Evolutionary conservation across 2,797 vertebrate genomes (phyloP).

Genomic region (Pempheris klunzingeri): DNA sequence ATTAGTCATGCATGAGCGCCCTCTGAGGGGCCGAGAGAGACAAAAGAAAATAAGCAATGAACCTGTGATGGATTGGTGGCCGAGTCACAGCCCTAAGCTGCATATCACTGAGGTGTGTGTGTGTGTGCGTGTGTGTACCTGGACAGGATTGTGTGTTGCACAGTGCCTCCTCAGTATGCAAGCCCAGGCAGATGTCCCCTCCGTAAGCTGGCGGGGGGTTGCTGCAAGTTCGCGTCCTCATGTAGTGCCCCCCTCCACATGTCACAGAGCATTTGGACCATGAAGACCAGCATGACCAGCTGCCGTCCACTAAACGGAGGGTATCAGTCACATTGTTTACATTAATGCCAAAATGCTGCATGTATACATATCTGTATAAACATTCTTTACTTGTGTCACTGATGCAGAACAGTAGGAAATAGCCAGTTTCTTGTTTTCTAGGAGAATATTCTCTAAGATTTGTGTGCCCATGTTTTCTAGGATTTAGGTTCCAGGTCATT

Average conservation of each 20-base stretch:
- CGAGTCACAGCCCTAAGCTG: slow-evolving; percentile 38
- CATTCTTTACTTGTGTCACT: not conserved
- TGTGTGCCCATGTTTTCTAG: slow-evolving; percentile 20
- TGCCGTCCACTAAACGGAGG: slow-evolving; percentile 90
- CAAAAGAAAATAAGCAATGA: slow-evolving; percentile 60
- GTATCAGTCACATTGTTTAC: slow-evolving; percentile 14
- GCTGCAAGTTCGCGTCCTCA: slow-evolving; percentile 95
- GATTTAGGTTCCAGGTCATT: slow-evolving; percentile 51
- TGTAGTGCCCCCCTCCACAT: slow-evolving; percentile 97
- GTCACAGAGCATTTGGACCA: slow-evolving; percentile 98
- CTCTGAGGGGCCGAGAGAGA: slow-evolving; percentile 34
- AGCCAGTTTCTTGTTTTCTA: slow-evolving; percentile 11
- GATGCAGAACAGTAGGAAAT: not conserved
- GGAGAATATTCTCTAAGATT: slow-evolving; percentile 11
- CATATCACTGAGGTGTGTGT: slow-evolving; percentile 45
- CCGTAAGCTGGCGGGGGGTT: slow-evolving; percentile 94
- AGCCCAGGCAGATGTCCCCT: slow-evolving; percentile 97
- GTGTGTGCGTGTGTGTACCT: slow-evolving; percentile 81
- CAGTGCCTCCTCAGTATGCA: slow-evolving; percentile 96
- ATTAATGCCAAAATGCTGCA: not conserved
- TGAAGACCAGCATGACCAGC: slow-evolving; percentile 97
- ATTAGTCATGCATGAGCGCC: slow-evolving; percentile 63
- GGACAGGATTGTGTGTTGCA: slow-evolving; percentile 95
- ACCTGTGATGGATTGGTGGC: slow-evolving; percentile 58
- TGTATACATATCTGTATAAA: not conserved